A percentile compares a stretch with the other conserved stretches of the same genome.
phyloP scores from a whole-genome alignment of 2,888 invertebrate species.

The Hirudinaria manillensis region DNA sequence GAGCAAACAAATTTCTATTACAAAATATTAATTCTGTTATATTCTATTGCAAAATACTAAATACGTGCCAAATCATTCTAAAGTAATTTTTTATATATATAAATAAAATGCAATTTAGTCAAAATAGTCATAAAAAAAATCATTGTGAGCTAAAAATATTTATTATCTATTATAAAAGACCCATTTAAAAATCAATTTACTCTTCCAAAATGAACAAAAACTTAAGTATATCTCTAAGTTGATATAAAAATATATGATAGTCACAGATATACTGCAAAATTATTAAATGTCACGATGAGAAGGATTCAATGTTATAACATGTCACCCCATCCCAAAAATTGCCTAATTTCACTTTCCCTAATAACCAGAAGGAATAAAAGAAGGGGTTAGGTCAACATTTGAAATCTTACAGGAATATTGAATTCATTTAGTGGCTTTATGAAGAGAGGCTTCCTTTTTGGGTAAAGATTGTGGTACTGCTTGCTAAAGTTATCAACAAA shows the following conservation, averaged over 20 bases:
- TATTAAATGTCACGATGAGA: neutral
- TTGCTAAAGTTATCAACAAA: slow-evolving; percentile 54
- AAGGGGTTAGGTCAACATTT: neutral
- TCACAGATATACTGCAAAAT: slow-evolving; percentile 7
- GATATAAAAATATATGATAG: neutral
- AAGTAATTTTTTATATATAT: neutral
- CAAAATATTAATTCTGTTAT: neutral
- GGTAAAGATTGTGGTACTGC: slow-evolving; percentile 54
- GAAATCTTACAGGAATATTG: slow-evolving; percentile 47
- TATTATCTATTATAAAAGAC: no score
- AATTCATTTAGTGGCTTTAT: slow-evolving; percentile 54
- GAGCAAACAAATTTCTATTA: slow-evolving; percentile 80
- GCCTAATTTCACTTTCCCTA: neutral
- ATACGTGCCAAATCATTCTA: neutral
- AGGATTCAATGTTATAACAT: neutral
- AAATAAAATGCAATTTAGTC: neutral
- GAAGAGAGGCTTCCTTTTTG: slow-evolving; percentile 53
- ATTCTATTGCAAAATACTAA: neutral
- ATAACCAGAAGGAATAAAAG: neutral
- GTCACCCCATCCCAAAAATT: neutral
- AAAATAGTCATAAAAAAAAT: neutral
- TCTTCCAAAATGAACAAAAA: no score
- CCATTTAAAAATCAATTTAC: no score
- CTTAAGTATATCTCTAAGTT: neutral
- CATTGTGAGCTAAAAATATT: no score